Evolutionary conservation across 2,113 vertebrate genomes (phyloP).

Genomic region (Ciconia stormi): DNA sequence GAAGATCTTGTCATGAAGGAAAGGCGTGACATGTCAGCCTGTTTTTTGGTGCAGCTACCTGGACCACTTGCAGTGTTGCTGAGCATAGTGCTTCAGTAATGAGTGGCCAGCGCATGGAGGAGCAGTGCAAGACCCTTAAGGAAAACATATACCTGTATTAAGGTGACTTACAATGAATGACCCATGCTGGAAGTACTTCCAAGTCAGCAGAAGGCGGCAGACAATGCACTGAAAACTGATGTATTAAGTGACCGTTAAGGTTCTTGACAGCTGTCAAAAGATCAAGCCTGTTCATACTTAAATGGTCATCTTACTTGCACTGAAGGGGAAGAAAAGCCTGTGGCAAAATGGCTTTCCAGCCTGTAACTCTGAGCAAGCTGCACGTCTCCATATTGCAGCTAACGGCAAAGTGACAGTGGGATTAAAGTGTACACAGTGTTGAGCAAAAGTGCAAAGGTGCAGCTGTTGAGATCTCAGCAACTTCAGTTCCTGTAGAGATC

Average conservation of each 20-base stretch:
- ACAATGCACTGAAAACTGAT: not conserved
- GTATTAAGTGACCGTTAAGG: not conserved
- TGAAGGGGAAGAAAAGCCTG: not conserved
- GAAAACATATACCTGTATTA: not conserved
- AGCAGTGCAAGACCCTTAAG: not conserved
- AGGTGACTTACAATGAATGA: not conserved
- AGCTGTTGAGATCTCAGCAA: not conserved
- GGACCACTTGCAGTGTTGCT: not conserved
- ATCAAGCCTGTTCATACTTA: not conserved
- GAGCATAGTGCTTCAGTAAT: not conserved
- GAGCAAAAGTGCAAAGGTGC: not conserved
- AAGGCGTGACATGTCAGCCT: not conserved
- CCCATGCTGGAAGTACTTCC: not conserved
- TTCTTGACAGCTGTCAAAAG: not conserved
- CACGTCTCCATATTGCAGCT: not conserved
- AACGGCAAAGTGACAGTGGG: not conserved
- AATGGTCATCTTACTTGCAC: not conserved
- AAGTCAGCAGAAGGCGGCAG: not conserved
- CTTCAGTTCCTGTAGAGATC: not conserved
- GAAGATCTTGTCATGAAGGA: not conserved
- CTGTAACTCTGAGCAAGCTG: not conserved
- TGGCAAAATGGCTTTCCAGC: not conserved
- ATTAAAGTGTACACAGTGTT: not conserved
- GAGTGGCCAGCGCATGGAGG: fast-evolving
- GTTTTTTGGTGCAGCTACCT: not conserved